Evolutionary conservation across 2,797 vertebrate species (phyloP).

Genomic region (Clarias laeviceps): DNA sequence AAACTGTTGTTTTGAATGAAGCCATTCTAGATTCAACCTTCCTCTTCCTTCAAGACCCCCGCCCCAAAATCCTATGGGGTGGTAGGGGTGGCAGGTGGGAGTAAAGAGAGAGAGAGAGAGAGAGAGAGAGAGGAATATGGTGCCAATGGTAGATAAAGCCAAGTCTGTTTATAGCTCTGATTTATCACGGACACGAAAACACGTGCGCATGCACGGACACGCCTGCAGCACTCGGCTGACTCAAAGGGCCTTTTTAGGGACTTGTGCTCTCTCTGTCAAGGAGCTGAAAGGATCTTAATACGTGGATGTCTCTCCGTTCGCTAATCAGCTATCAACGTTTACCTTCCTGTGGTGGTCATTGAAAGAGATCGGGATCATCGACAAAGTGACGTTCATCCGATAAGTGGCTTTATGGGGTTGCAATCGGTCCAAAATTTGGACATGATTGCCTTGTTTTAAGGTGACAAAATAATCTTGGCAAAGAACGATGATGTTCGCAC

Average conservation of each 20-base stretch:
- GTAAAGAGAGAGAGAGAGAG: too few relatives aligned
- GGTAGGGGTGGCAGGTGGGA: neutral
- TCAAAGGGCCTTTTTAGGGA: slow-evolving; percentile 54
- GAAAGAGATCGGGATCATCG: slow-evolving; percentile 49
- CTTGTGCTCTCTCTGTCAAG: slow-evolving; percentile 29
- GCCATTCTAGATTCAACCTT: slow-evolving; percentile 51
- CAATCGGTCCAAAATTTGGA: neutral
- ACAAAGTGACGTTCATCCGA: neutral
- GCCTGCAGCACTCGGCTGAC: slow-evolving; percentile 52
- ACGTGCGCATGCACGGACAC: slow-evolving; percentile 31
- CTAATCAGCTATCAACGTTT: slow-evolving; percentile 68
- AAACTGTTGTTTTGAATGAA: slow-evolving; percentile 67
- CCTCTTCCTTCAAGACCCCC: slow-evolving; percentile 45
- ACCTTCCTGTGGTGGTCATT: slow-evolving; percentile 60
- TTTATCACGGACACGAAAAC: slow-evolving; percentile 44
- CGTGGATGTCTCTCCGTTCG: slow-evolving; percentile 43
- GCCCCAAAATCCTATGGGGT: slow-evolving; percentile 43
- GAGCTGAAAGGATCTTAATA: slow-evolving; percentile 53
- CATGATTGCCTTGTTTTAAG: neutral
- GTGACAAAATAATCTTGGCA: neutral
- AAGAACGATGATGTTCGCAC: neutral
- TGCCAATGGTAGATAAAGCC: slow-evolving; percentile 54
- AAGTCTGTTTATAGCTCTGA: slow-evolving; percentile 54
- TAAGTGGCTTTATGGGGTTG: neutral
- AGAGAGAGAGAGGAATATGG: slow-evolving; percentile 42